Evolutionary conservation across 2,888 invertebrate species (phyloP).

Genomic region (Phasia obesa): DNA sequence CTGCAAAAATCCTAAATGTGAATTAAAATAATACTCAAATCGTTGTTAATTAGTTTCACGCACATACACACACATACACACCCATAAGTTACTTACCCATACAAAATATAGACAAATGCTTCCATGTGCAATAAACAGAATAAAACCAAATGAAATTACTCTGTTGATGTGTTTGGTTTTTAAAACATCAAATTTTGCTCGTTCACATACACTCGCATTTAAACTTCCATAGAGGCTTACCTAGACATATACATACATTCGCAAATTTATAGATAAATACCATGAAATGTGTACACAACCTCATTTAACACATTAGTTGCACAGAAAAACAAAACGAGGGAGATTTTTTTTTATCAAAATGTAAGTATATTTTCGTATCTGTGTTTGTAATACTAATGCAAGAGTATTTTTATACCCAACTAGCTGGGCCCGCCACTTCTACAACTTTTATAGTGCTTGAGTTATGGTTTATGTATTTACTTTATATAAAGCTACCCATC

Average conservation of each 20-base stretch:
- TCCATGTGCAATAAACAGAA: not conserved
- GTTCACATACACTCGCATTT: not conserved
- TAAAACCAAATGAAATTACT: slow-evolving; percentile 38
- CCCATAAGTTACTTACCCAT: slow-evolving; percentile 1
- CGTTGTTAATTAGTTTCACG: slow-evolving; percentile 72
- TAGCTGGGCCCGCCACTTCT: too few relatives aligned
- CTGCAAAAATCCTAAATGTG: not conserved
- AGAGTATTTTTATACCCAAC: too few relatives aligned
- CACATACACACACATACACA: slow-evolving; percentile 31
- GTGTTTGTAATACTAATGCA: too few relatives aligned
- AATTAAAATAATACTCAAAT: slow-evolving; percentile 51
- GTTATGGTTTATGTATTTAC: too few relatives aligned
- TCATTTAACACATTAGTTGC: slow-evolving; percentile 48
- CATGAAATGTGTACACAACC: slow-evolving; percentile 47
- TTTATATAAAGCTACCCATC: too few relatives aligned
- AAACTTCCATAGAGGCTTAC: not conserved
- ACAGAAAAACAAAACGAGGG: slow-evolving; percentile 5
- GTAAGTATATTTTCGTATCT: too few relatives aligned
- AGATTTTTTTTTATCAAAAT: slow-evolving; percentile 20
- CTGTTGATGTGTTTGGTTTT: slow-evolving; percentile 44
- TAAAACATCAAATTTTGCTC: slow-evolving; percentile 43
- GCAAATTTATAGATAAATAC: slow-evolving; percentile 26
- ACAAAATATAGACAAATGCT: not conserved
- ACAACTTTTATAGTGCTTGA: too few relatives aligned
- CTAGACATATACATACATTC: not conserved